Percentiles rank a stretch among this genome's conserved stretches.
Conservation (phyloP, 2,113 vertebrate species). For the Alligator sinensis region DNA sequence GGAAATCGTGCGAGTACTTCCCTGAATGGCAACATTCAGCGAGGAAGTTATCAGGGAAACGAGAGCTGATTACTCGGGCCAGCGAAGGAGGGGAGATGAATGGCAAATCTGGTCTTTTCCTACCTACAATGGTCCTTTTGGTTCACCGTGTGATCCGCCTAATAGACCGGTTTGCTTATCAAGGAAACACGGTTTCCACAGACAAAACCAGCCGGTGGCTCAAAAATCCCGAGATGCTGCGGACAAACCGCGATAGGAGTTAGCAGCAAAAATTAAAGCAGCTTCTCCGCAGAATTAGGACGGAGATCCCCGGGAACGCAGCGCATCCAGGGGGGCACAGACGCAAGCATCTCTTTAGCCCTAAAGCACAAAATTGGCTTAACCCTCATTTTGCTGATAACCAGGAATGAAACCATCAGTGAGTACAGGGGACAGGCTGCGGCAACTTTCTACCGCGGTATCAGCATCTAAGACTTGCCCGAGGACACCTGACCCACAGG, state of each 20-base stretch:
- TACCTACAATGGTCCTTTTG: not conserved
- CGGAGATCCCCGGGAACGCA: conserved; percentile 37
- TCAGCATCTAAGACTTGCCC: not conserved
- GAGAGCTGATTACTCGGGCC: not conserved
- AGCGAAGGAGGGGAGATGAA: not conserved
- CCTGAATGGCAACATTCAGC: not conserved
- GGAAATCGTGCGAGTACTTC: not conserved
- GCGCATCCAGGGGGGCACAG: conserved; percentile 53
- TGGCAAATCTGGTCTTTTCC: not conserved
- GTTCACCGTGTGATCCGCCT: not conserved
- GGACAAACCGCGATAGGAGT: conserved; percentile 2
- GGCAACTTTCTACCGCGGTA: not conserved
- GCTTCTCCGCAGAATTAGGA: conserved; percentile 14
- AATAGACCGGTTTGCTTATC: not conserved
- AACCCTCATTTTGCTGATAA: conserved; percentile 60
- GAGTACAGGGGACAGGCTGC: not conserved
- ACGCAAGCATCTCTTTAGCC: conserved; percentile 41
- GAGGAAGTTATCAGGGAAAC: not conserved
- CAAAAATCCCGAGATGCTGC: not conserved
- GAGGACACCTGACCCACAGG: not conserved
- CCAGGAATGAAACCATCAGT: conserved; percentile 43
- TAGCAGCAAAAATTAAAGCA: conserved; percentile 27
- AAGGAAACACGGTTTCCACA: not conserved
- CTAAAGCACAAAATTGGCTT: conserved; percentile 62
- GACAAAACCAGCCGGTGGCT: not conserved